Evolutionary conservation across 2,797 vertebrate genomes (phyloP).

Genomic region (Etheostoma perlongum): DNA sequence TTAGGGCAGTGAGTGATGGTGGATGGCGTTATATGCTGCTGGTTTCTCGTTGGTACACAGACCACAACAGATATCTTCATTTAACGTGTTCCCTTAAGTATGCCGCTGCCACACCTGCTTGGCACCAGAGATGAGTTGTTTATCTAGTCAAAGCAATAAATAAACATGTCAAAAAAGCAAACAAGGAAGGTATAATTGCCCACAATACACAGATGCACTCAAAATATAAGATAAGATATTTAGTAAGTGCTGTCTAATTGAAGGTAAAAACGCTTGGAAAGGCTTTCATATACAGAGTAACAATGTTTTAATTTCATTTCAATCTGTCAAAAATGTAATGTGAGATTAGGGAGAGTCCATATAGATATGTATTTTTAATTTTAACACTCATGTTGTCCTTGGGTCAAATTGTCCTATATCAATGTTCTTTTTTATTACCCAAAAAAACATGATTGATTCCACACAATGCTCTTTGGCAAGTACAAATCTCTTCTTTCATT

Average conservation of each 20-base stretch:
- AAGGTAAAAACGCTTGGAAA: not conserved
- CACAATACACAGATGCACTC: slow-evolving; percentile 30
- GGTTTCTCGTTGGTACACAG: slow-evolving; percentile 69
- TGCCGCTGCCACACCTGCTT: slow-evolving; percentile 63
- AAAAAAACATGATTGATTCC: no score
- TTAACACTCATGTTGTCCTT: no score
- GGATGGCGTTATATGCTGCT: slow-evolving; percentile 74
- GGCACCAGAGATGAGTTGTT: slow-evolving; percentile 66
- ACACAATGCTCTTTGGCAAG: no score
- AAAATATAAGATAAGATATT: not conserved
- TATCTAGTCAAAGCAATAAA: slow-evolving; percentile 76
- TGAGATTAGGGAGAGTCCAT: not conserved
- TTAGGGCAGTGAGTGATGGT: slow-evolving; percentile 52
- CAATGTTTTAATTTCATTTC: not conserved
- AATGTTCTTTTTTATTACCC: no score
- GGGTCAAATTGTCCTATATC: no score
- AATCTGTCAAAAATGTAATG: not conserved
- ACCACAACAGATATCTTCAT: slow-evolving; percentile 76
- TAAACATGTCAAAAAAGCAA: slow-evolving; percentile 79
- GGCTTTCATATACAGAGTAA: not conserved
- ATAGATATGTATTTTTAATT: not conserved
- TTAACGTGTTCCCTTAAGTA: slow-evolving; percentile 72
- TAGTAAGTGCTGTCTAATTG: no score
- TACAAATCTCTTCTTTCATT: no score
- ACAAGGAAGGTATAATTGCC: slow-evolving; percentile 58